A percentile compares a stretch with the other conserved stretches of the same genome.
These are phyloP conservation scores for Pachyuromys duprasi DNA, from an alignment of 2,797 vertebrate genomes.

Conservation along the genomic window DNA sequence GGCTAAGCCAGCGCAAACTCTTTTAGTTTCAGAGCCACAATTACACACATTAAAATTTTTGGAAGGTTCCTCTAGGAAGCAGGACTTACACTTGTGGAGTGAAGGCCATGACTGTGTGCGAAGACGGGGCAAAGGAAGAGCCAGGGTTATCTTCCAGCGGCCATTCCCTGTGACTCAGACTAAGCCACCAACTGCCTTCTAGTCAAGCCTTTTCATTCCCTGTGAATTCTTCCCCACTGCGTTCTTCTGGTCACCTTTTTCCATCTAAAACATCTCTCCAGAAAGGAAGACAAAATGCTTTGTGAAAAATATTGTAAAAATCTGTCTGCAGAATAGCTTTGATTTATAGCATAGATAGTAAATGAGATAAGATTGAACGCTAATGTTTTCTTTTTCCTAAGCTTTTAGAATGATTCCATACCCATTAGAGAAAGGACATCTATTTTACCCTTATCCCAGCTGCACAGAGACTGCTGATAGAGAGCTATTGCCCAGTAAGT, in stretches of 20 bases:
- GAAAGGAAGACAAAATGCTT: slow-evolving; percentile 37
- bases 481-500: slow-evolving; percentile 98
- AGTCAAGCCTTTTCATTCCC: slow-evolving; percentile 18
- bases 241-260: slow-evolving; percentile 55
- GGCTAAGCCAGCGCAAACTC: slow-evolving; percentile 40
- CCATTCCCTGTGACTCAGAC: slow-evolving; percentile 14
- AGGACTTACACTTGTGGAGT: neutral
- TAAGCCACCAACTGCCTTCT: slow-evolving; percentile 36
- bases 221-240: neutral
- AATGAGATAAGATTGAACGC: slow-evolving; percentile 64
- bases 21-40: neutral
- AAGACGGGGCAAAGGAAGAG: slow-evolving; percentile 18
- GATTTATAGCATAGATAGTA: neutral
- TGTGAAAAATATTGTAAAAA: slow-evolving; percentile 53
- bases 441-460: slow-evolving; percentile 99
- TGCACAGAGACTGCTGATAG: slow-evolving; percentile 99
- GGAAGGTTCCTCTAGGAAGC: slow-evolving; percentile 33
- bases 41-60: neutral
- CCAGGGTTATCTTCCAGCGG: neutral
- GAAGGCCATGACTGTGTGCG: neutral
- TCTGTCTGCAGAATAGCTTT: slow-evolving; percentile 63
- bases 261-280: slow-evolving; percentile 42
- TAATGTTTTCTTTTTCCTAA: slow-evolving; percentile 80
- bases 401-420: slow-evolving; percentile 99
- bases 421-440: slow-evolving; percentile 98